phyloP scores from a whole-genome alignment of 2,797 vertebrate genomes.

The Garrulus glandarius region DNA sequence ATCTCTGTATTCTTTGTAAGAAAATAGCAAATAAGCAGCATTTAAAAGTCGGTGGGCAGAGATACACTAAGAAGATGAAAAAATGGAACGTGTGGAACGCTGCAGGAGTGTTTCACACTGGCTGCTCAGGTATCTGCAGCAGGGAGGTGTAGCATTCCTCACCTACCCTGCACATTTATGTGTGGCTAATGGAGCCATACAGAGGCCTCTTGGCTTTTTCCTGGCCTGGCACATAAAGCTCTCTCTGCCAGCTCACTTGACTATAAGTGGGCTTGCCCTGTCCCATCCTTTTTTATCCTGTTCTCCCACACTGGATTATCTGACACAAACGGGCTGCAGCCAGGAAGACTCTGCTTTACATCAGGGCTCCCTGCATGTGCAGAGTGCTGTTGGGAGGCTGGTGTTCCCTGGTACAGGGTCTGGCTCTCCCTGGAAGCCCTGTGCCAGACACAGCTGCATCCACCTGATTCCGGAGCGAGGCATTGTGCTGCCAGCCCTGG shows the following conservation, averaged over 20 bases:
- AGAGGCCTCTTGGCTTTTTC: not conserved
- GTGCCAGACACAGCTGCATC: not conserved
- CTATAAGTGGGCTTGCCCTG: not conserved
- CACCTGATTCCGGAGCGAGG: rapidly evolving
- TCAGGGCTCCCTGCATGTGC: not conserved
- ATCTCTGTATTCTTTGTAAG: not conserved
- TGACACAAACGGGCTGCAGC: not conserved
- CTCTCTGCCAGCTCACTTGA: not conserved
- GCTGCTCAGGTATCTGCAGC: constrained; percentile 6
- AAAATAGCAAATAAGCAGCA: not conserved
- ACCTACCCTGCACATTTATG: constrained; percentile 23
- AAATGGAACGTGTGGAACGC: not conserved
- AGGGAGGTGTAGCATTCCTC: constrained; percentile 58
- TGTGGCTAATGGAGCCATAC: not conserved
- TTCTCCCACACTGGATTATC: not conserved
- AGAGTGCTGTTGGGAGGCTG: not conserved
- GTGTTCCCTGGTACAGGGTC: not conserved
- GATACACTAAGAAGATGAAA: not conserved
- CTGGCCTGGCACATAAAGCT: not conserved
- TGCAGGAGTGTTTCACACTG: not conserved
- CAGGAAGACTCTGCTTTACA: not conserved
- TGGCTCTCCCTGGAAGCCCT: not conserved
- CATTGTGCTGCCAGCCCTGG: not conserved
- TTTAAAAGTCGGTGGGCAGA: not conserved
- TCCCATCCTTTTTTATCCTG: not conserved